These are phyloP conservation scores for Vespertilio murinus DNA, from an alignment of 2,797 vertebrate species.

Conservation along the genomic window DNA sequence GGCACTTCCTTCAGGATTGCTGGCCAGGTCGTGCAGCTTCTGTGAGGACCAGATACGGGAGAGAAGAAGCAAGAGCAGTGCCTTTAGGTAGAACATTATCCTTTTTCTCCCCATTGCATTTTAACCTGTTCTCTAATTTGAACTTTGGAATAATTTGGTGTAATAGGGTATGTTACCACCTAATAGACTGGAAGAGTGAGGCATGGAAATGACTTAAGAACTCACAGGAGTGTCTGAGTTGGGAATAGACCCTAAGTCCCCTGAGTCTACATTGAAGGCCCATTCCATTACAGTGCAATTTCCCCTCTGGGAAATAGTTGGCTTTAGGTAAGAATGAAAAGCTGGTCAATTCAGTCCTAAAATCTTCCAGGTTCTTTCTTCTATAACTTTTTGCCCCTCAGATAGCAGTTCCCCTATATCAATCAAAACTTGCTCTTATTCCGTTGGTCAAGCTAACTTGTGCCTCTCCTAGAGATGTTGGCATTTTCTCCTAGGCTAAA, in stretches of 20 bases:
- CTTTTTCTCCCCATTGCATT: neutral
- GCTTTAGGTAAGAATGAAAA: neutral
- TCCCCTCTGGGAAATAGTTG: neutral
- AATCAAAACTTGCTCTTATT: neutral
- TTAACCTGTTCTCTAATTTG: slow-evolving; percentile 2
- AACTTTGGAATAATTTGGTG: neutral
- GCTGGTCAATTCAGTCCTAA: neutral
- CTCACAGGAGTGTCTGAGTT: neutral
- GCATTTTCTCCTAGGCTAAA: neutral
- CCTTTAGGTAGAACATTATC: neutral
- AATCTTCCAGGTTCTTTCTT: neutral
- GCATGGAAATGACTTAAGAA: neutral
- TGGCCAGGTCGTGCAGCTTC: neutral
- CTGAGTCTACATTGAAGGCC: neutral
- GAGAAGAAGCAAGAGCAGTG: neutral
- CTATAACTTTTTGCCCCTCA: neutral
- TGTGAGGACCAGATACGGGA: neutral
- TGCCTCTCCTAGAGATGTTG: neutral
- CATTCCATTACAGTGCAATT: neutral
- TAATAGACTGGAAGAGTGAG: neutral
- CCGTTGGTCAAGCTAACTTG: neutral
- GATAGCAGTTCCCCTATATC: neutral
- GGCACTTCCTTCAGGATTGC: neutral
- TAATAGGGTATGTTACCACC: neutral
- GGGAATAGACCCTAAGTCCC: neutral